Conservation (phyloP, 2,797 vertebrate genomes). For the Apogon talboti region DNA sequence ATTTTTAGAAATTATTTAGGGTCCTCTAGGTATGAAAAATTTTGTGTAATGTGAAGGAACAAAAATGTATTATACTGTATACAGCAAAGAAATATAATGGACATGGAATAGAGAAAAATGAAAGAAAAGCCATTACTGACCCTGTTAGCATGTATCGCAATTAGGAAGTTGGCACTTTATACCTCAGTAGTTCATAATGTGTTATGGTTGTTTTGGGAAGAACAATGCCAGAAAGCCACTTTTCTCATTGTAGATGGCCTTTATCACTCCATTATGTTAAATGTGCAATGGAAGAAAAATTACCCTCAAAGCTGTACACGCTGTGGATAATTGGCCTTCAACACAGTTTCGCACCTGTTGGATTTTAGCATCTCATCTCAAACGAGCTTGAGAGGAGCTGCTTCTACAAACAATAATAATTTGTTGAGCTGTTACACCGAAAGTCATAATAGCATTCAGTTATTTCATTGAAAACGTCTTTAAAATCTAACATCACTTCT, state of each 20-base stretch:
- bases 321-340: neutral
- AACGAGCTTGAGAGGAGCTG: slow-evolving; percentile 1
- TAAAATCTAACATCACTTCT: neutral
- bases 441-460: slow-evolving; percentile 10
- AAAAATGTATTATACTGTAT: too few species aligned
- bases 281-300: neutral
- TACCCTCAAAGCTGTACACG: neutral
- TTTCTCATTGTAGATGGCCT: neutral
- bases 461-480: neutral
- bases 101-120: too few species aligned
- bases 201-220: too few species aligned
- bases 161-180: too few species aligned
- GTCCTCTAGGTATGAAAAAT: too few species aligned
- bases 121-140: too few species aligned
- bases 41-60: too few species aligned
- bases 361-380: slow-evolving; percentile 6
- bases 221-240: neutral
- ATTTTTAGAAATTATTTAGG: slow-evolving; percentile 25
- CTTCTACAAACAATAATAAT: slow-evolving; percentile 6
- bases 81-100: too few species aligned
- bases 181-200: too few species aligned
- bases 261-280: neutral
- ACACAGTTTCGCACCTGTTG: neutral
- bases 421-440: slow-evolving; percentile 2
- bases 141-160: too few species aligned